Conservation (phyloP, 2,113 vertebrate genomes). For the Pygoscelis antarcticus region DNA sequence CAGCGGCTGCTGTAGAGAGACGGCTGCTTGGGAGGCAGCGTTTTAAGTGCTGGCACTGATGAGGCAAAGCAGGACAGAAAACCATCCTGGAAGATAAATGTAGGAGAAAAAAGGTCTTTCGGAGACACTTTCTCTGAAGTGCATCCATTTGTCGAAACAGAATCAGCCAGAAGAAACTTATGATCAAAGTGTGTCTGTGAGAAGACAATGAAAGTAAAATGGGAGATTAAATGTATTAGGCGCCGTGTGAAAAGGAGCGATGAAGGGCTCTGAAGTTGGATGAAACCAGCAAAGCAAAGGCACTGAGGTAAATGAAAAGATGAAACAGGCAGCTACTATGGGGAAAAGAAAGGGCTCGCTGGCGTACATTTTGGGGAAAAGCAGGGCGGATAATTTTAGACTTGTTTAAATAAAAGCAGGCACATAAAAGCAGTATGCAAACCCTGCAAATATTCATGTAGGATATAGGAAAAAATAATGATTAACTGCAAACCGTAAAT, state of each 20-base stretch:
- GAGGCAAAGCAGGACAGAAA: not conserved
- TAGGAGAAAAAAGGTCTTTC: not conserved
- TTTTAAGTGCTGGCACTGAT: not conserved
- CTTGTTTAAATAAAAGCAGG: not conserved
- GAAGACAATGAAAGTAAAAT: not conserved
- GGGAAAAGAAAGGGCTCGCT: not conserved
- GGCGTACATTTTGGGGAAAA: fast-evolving
- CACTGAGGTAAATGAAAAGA: not conserved
- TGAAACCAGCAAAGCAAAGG: not conserved
- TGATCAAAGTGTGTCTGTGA: not conserved
- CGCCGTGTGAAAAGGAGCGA: fast-evolving
- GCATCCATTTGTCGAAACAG: not conserved
- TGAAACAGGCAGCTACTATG: not conserved
- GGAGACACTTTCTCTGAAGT: not conserved
- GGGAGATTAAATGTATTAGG: not conserved
- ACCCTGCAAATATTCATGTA: not conserved
- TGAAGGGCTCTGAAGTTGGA: not conserved
- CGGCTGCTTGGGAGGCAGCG: not conserved
- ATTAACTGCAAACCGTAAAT: not conserved
- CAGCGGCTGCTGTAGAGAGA: not conserved
- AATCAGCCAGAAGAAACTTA: not conserved
- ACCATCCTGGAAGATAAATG: not conserved
- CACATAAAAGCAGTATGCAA: no score
- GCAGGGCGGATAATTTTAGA: not conserved
- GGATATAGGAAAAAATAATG: not conserved